Base-by-base conservation (phyloP, 2,888 invertebrate genomes). In the Eupithecia subumbrata region DNA sequence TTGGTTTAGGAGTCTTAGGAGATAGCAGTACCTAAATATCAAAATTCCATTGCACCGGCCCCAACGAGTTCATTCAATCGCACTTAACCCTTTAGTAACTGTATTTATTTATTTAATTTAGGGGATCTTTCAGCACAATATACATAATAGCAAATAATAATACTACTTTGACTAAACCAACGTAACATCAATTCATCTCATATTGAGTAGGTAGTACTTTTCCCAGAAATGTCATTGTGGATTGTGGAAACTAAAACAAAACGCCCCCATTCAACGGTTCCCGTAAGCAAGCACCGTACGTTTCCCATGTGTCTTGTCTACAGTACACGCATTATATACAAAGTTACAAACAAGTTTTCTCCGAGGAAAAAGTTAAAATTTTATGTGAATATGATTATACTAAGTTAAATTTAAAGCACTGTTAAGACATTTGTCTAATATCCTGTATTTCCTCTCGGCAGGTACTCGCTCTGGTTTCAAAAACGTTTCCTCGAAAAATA, bases 211-310 rank as follows among this genome's bases (percentile, higher is more conserved):
- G 12, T 5, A 60, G 60, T 25, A 5, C 70, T 77, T 76, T 85
- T 85, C 84, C 73, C 78, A 81, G 84, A 84, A 85, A 83, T 80
- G 73, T 78, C 80, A 77, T 81, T 83, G 81, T 86, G 81, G 84
- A 82, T 85, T 87, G 88, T 88, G 88, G 87, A 86, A 88, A 87
- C 84, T 87, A 84, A 84, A 84, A 82, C 84, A 12, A 71, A 37
- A 45, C 69, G 48, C 34, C 56, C 67, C 11, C 70, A 67, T 52
- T 22, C 45, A 63, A 69, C 37, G 43, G 22, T 37, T 75, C 68
- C 71, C 68, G 75, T 76, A 72, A 70, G 30, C 63, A 72, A 70
- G 30, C 63, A 43, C 43, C 68, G 40, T 68, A 68, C 14, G 37
- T 60, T 84, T 85, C 86, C 77, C 86, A 85, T 56, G n/a, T 43